Conservation (phyloP, 1,140 invertebrate species). For the Trissolcus basalis region DNA sequence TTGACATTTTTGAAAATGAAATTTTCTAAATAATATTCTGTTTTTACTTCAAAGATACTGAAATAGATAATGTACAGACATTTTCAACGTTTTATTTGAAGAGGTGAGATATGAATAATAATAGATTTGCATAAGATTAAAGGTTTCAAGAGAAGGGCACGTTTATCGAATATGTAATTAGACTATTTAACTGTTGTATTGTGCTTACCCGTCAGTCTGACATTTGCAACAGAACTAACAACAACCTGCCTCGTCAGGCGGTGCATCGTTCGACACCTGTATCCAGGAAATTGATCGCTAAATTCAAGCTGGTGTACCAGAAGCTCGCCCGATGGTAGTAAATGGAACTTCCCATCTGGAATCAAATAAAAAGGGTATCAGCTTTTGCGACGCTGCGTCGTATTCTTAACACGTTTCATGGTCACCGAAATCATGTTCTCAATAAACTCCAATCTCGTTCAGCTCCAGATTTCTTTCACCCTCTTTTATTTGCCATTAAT, state of each 20-base stretch:
- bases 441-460: conserved; percentile 30
- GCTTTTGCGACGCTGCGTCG: conserved; percentile 31
- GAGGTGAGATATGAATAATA: too few species aligned
- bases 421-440: conserved; percentile 31
- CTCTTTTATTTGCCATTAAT: conserved; percentile 37
- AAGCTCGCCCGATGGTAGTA: conserved; percentile 87
- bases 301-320: conserved; percentile 86
- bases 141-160: not conserved
- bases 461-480: conserved; percentile 30
- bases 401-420: conserved; percentile 31
- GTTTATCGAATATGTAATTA: conserved; percentile 43
- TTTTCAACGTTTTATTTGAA: too few species aligned
- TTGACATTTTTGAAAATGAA: too few species aligned
- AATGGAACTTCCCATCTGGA: conserved; percentile 87
- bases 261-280: conserved; percentile 87
- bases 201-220: conserved; percentile 82
- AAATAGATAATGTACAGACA: too few species aligned
- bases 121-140: not conserved
- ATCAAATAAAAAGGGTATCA: conserved; percentile 50
- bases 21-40: too few species aligned
- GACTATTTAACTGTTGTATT: conserved; percentile 47
- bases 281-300: conserved; percentile 84
- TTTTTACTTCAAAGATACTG: too few species aligned
- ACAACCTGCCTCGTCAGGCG: conserved; percentile 85
- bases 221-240: conserved; percentile 82